Evolutionary conservation across 1,140 invertebrate genomes (phyloP), one percentile per base, ranked within the genome.

Genomic region (Sarcophaga peregrina): DNA sequence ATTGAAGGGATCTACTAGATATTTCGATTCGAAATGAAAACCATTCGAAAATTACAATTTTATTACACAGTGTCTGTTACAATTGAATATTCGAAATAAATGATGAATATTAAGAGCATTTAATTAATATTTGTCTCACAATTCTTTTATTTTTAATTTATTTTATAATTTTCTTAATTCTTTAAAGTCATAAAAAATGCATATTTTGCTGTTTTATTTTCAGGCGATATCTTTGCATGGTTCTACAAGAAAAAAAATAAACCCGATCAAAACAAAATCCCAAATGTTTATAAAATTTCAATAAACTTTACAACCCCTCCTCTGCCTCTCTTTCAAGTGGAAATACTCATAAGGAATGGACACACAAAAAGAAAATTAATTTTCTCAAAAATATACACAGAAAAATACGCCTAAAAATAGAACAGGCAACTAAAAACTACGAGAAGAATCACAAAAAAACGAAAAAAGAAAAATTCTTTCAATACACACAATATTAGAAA

Each of bases 381-480:
- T 74, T 54, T 73, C 54, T 13, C 9, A 25, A 11, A 58, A 54
- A 74, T 52, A 76, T 47, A n/a, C 46, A 46, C 25, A 52, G 54
- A 82, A 72, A 81, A 52, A 11, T 5, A 7, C 52, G 80, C 85
- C 81, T 89, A 89, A 86, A 85, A 87, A 89, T 89, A 89, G 86
- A 48, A 81, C 83, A 78, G 89, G 86, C 88, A 87, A 86, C 86
- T 83, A 86, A 85, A 37, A 83, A 81, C 84, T 86, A 86, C 89
- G 87, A 87, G 84, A 86, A 88, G 87, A 88, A 84, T 84, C 86
- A 85, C 86, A 82, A 68, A 87, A n/a, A 37, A 37, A 37, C 54
- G 80, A 58, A 45, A 81, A 58, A 58, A n/a, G 62, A 68, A 68
- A 68, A 68, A 20, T 68, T 68, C 62, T 20, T 68, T 68, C 62